Base-by-base conservation (phyloP, 2,797 vertebrate genomes). In the Pteropus rufus region DNA sequence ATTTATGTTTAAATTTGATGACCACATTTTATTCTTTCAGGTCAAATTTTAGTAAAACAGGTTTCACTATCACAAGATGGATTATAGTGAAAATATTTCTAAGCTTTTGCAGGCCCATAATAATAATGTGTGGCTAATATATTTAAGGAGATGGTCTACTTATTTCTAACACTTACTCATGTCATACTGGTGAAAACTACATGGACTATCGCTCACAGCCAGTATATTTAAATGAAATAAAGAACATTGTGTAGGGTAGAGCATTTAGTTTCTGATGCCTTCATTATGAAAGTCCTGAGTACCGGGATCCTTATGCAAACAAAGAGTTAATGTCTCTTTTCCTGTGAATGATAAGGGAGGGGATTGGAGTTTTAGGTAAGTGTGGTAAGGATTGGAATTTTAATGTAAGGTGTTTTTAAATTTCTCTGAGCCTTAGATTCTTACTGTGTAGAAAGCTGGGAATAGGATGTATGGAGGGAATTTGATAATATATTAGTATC, bases 261-360 rank as follows among this genome's bases (percentile, higher is more conserved):
- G 41, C 29, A 49, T 34, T 80, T 83, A 24, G 26, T 91, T 90
- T 92, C 65, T 83, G 39, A 39, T 70, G 39, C 2, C 8, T 93
- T 97, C 81, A 36, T 94, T 94, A 64, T 64, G 80, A 89, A 92
- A 70, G 18, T 87, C 29, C 64, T 73, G 49, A 83, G 41, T 6
- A 80, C 10, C 54, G 29, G 15, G 7, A 77, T 46, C 34, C 34
- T 36, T 84, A 73, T 58, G 18, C 41, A 87, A 79, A 18, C 24
- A n/a, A 79, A 67, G 56, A 89, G 4, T 91, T 86, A 62, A 86
- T 73, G 41, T 46, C 36, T 86, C 46, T 75, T 79, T 83, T 36
- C n/a, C 24, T 60, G 21, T 83, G 49, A 76, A 56, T 65, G 23
- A 16, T 88, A 79, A 46, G 81, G 67, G 9, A 70, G 18, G 46